A percentile compares a stretch with the other conserved stretches of the same genome.
Evolutionary conservation across 2,888 invertebrate genomes (phyloP).

Genomic region (Taenaris catops): DNA sequence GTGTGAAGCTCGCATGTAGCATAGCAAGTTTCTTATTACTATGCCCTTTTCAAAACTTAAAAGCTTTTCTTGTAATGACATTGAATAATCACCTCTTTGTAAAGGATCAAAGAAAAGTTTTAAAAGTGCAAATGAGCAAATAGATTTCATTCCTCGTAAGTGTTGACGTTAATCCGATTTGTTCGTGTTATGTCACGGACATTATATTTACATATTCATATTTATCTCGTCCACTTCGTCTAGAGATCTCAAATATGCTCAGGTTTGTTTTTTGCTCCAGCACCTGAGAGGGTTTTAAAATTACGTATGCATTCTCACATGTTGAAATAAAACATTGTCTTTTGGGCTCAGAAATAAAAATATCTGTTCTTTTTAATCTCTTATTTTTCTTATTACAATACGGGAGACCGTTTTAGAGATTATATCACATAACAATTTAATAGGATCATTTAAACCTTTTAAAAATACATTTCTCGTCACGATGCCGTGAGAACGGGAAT

Average conservation of each 20-base stretch:
- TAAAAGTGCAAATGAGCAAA: conserved; percentile 30
- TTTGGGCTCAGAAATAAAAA: conserved; percentile 3
- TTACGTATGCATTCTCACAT: conserved; percentile 15
- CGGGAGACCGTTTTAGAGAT: conserved; percentile 7
- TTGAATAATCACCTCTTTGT: too few species aligned
- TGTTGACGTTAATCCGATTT: conserved; percentile 56
- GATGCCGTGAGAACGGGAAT: conserved; percentile 18
- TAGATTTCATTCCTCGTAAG: conserved; percentile 35
- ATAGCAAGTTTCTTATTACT: too few species aligned
- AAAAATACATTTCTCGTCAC: conserved; percentile 15
- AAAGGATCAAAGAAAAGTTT: too few species aligned
- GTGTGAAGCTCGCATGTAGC: too few species aligned
- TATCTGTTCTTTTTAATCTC: conserved; percentile 7
- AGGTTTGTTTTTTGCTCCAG: conserved; percentile 11
- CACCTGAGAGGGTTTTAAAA: conserved; percentile 2
- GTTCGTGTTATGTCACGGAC: conserved; percentile 45
- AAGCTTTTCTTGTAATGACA: too few species aligned
- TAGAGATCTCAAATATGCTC: conserved; percentile 9
- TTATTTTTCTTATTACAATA: neutral
- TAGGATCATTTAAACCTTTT: conserved; percentile 11
- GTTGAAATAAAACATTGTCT: conserved; percentile 10
- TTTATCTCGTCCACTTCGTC: conserved; percentile 10
- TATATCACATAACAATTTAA: conserved; percentile 16
- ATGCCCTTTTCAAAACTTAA: too few species aligned
- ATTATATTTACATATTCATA: conserved; percentile 22